Evolutionary conservation across 2,797 vertebrate genomes (phyloP), one percentile per base, ranked within the genome.

Genomic region (Masticophis lateralis): DNA sequence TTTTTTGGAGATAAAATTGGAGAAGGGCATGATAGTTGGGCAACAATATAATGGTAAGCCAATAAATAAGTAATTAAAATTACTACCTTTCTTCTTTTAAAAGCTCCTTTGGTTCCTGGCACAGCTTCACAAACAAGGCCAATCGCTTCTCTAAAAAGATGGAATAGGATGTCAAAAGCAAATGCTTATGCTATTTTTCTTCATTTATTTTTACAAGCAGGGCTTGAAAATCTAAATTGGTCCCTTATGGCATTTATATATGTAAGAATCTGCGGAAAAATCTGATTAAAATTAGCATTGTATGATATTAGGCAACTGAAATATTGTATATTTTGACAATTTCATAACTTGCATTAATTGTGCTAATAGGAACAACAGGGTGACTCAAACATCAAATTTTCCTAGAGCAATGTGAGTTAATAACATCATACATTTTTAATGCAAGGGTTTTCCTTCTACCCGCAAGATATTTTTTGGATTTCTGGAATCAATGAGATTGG

Each of bases 11-110:
- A 43, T 79, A 79, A 43, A 83, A 83, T 47, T 83, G 79, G 43
- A 83, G 79, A 83, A 83, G 43, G 43, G 5, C 37, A 25, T 47
- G 37, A 47, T 83, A 47, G 37, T 25, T 83, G 79, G 22, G 10
- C 43, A 83, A 47, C 79, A 83, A 10, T 79, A 22, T 79, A 37
- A 25, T 25, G 10, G 43, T 47, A 83, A n/a, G 0, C 13, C 61
- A 66, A 74, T 37, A 74, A 37, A 74, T 37, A 74, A 86, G 53
- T 91, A 27, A 18, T 55, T 53, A 87, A 90, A n/a, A 66, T 56
- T 5, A 57, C 95, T 99, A 99, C 99, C 99, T 99, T 99, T 98
- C 98, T 98, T 98, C 99, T 99, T 97, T 98, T 98, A 97, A 98
- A 98, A 95, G 98, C 98, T 98, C 98, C 99, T 98, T 99, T 99